Conservation (phyloP, 2,888 invertebrate genomes). For the Hyalella azteca region DNA sequence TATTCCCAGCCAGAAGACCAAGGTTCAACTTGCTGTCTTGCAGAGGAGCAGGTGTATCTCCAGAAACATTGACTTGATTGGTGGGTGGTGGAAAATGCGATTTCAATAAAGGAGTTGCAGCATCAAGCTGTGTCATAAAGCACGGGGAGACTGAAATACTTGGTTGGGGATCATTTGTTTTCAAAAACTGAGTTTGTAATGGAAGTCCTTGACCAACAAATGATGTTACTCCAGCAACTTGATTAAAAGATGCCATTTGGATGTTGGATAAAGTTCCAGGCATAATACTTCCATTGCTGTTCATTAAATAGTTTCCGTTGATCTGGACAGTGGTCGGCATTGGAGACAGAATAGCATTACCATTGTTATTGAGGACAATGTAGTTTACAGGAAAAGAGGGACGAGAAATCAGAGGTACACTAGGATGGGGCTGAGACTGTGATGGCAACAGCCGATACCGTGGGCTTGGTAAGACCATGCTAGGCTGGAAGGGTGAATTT, state of each 20-base stretch:
- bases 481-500: not conserved
- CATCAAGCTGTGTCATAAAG: too few species aligned
- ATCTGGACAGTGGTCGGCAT: not conserved
- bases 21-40: too few species aligned
- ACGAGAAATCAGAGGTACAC: not conserved
- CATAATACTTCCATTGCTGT: not conserved
- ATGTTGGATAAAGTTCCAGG: not conserved
- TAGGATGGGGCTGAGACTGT: not conserved
- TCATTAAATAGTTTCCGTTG: not conserved
- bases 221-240: not conserved
- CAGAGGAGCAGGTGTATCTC: too few species aligned
- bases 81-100: too few species aligned
- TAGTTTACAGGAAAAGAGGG: not conserved
- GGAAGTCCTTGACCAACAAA: too few species aligned
- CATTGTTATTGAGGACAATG: not conserved
- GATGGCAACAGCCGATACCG: not conserved
- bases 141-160: too few species aligned
- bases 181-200: too few species aligned
- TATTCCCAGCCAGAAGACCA: too few species aligned
- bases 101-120: too few species aligned
- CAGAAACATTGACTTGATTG: too few species aligned
- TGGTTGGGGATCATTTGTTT: too few species aligned
- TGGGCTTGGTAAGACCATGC: not conserved
- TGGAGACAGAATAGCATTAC: not conserved
- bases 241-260: not conserved